Percentiles rank a stretch among this genome's conserved stretches.
Evolutionary conservation across 2,797 vertebrate genomes (phyloP).

Genomic region (Euthynnus affinis): DNA sequence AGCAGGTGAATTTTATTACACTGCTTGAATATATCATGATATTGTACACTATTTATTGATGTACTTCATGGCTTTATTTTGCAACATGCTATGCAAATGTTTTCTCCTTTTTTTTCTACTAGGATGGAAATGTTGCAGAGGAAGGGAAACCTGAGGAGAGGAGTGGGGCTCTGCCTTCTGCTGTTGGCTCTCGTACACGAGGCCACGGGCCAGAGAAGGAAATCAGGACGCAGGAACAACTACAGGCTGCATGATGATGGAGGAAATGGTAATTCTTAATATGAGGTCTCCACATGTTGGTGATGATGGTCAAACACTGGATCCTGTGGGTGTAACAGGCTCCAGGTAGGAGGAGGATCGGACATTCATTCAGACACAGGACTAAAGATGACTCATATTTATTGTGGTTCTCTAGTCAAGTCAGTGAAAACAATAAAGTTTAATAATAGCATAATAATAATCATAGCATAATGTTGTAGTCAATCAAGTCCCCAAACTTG

Average conservation of each 20-base stretch:
- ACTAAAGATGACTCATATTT: background rate
- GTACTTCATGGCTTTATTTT: background rate
- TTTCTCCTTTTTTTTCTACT: constrained; percentile 25
- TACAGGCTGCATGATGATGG: constrained; percentile 73
- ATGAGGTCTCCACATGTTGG: constrained; percentile 36
- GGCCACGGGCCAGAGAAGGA: constrained; percentile 84
- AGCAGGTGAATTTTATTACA: background rate
- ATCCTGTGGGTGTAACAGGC: constrained; percentile 11
- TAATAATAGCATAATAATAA: too few relatives aligned
- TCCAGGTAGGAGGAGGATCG: constrained; percentile 28
- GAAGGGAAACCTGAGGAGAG: constrained; percentile 83
- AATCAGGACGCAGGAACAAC: constrained; percentile 75
- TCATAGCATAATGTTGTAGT: too few relatives aligned
- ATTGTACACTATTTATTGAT: background rate
- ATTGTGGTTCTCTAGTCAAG: background rate
- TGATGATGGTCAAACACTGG: constrained; percentile 13
- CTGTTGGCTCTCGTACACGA: constrained; percentile 77
- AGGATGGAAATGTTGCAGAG: constrained; percentile 75
- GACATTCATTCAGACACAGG: background rate
- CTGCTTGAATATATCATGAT: background rate
- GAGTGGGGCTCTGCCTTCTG: constrained; percentile 77
- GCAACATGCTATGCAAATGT: background rate
- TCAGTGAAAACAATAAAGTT: too few relatives aligned
- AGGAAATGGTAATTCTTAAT: constrained; percentile 77
- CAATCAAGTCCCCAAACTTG: background rate